Evolutionary conservation across 2,113 vertebrate genomes (phyloP).

Genomic region (Pantherophis guttatus): DNA sequence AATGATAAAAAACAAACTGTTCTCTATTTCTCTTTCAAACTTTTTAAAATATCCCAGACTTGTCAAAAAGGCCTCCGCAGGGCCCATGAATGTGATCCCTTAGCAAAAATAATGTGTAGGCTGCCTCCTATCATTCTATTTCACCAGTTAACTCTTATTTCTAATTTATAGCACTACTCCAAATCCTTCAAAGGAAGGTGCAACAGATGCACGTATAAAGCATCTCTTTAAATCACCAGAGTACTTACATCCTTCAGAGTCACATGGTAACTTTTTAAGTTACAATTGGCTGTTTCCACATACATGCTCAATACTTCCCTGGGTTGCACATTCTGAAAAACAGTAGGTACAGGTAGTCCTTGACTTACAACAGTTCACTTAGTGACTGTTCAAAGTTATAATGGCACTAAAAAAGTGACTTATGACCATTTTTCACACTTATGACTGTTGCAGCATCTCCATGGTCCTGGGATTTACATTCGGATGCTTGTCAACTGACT

Average conservation of each 20-base stretch:
- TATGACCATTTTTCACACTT: too few species aligned
- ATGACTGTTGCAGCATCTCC: too few species aligned
- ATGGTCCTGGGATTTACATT: too few species aligned
- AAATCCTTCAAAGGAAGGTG: not conserved
- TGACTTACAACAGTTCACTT: too few species aligned
- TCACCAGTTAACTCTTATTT: too few species aligned
- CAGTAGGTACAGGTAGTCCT: not conserved
- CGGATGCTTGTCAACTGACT: too few species aligned
- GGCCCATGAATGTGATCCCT: not conserved
- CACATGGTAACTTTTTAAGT: not conserved
- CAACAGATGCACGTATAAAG: not conserved
- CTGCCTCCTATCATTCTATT: not conserved
- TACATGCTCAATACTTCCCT: not conserved
- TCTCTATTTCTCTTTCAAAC: slow-evolving; percentile 46
- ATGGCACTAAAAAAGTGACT: too few species aligned
- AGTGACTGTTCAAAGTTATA: too few species aligned
- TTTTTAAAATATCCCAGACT: slow-evolving; percentile 36
- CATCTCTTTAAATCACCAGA: not conserved
- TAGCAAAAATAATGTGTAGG: not conserved
- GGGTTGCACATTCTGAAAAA: not conserved
- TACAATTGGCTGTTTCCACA: not conserved
- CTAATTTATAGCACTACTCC: not conserved
- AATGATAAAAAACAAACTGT: slow-evolving; percentile 40
- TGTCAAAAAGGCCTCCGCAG: slow-evolving; percentile 6
- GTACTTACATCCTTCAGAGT: not conserved